Base-by-base conservation (phyloP, 2,797 vertebrate species). In the Sebastiscus albofasciatus region DNA sequence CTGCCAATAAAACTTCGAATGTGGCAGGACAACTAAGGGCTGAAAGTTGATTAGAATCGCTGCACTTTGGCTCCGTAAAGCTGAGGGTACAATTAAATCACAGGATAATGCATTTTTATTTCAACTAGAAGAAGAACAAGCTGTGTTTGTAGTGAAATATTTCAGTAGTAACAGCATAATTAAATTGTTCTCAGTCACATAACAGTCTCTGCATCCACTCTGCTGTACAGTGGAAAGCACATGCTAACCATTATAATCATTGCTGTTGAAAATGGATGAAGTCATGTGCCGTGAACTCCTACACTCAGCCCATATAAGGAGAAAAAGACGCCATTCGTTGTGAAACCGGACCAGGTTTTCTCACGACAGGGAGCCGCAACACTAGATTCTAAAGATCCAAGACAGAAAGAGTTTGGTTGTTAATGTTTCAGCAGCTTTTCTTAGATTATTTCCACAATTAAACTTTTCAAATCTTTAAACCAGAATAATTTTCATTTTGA, bases 241-340 rank as follows among this genome's bases (percentile, higher is more conserved):
- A 88, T 93, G 91, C 81, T 87, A 89, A 78, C 90, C 54, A 91
- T 92, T 90, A 92, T 80, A 75, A 76, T 87, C 60, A 79, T 22
- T 86, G 64, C 79, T 34, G 79, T 36, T 77, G 81, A 86, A 82
- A 87, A 84, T 72, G 79, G 75, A 88, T 93, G 92, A 92, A 83
- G 90, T 92, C 89, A 90, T 90, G 81, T 60, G 72, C 80, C 55
- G 5, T 77, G 80, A 77, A 80, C 82, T 67, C 76, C 70, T 36
- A 31, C 80, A 36, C 55, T 79, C 65, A 1, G 72, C 10, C 92
- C 91, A 79, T 92, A 90, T 79, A 92, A 90, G 92, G 91, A 90
- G 60, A 89, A 34, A 81, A 85, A 87, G 75, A 27, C 69, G 10
- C 1, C 33, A 58, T 54, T 60, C 4, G 49, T 62, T 39, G 80